Conservation (phyloP, 1,140 invertebrate genomes). For the Zaprionus kolodkinae region DNA sequence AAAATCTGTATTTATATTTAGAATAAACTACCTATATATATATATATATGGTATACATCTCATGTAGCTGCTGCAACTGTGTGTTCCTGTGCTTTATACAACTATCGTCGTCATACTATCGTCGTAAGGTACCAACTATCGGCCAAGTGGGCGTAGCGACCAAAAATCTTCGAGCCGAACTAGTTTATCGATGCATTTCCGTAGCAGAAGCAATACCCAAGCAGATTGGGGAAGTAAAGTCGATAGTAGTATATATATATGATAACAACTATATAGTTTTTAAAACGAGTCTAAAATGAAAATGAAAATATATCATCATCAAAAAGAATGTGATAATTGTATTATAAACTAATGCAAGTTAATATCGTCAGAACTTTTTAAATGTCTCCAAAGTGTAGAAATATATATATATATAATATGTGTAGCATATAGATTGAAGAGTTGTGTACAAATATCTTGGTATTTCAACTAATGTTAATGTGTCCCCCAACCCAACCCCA, state of each 20-base stretch:
- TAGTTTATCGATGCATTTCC: constrained; percentile 21
- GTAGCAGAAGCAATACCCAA: not conserved
- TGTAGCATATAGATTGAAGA: constrained; percentile 4
- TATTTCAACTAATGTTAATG: not conserved
- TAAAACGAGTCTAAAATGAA: constrained; percentile 55
- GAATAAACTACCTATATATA: constrained; percentile 9
- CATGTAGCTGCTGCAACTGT: constrained; percentile 61
- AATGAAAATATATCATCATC: constrained; percentile 79
- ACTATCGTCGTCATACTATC: constrained; percentile 42
- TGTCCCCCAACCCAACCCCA: not conserved
- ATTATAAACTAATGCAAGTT: constrained; percentile 79
- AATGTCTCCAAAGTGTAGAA: constrained; percentile 37
- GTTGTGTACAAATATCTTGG: constrained; percentile 25
- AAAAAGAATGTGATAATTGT: constrained; percentile 82
- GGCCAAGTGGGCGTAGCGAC: constrained; percentile 55
- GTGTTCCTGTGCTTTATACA: constrained; percentile 74
- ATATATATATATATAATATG: constrained; percentile 2
- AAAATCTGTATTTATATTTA: constrained; percentile 63
- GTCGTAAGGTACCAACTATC: constrained; percentile 52
- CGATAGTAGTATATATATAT: constrained; percentile 31
- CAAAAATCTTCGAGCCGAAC: constrained; percentile 25
- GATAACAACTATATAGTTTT: constrained; percentile 35
- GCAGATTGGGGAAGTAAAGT: constrained; percentile 4
- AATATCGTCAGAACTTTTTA: constrained; percentile 66
- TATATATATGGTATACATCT: constrained; percentile 23